Evolutionary conservation across 2,888 invertebrate species (phyloP).

Genomic region (Xylota segnis): DNA sequence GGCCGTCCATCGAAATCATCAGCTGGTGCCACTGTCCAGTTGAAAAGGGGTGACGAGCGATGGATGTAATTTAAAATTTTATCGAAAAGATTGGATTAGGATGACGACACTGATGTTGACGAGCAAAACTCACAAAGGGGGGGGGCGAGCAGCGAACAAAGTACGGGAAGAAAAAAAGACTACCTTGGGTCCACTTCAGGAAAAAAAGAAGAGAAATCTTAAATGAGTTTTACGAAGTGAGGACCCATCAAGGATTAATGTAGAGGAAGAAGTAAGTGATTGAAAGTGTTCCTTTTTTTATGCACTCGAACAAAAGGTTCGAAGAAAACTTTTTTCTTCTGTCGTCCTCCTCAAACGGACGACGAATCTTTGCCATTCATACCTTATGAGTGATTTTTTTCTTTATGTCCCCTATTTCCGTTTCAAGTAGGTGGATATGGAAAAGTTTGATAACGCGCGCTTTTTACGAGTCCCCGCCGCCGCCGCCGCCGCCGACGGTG

Average conservation of each 20-base stretch:
- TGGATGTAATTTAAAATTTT: conserved; percentile 76
- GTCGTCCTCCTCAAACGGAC: conserved; percentile 4
- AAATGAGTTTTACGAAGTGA: conserved; percentile 73
- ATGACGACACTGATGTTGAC: conserved; percentile 60
- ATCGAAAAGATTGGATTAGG: conserved; percentile 75
- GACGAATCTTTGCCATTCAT: conserved; percentile 44
- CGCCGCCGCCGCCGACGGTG: neutral
- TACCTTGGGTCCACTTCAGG: conserved; percentile 18
- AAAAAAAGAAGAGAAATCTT: conserved; percentile 53
- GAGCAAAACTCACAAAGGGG: neutral
- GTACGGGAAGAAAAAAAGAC: conserved; percentile 31
- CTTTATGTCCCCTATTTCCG: conserved; percentile 7
- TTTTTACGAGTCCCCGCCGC: neutral
- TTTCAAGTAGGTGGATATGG: conserved; percentile 52
- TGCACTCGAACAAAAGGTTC: conserved; percentile 65
- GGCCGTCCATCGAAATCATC: conserved; percentile 35
- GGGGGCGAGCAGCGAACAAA: neutral
- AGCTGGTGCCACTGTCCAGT: conserved; percentile 45
- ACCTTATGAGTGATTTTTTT: conserved; percentile 37
- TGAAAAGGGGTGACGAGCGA: conserved; percentile 69
- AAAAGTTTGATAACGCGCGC: conserved; percentile 57
- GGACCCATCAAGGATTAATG: conserved; percentile 73
- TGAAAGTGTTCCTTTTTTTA: conserved; percentile 60
- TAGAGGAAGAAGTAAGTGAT: conserved; percentile 73
- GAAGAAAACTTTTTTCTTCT: conserved; percentile 23